Conservation (phyloP, 1,140 invertebrate genomes). For the Diachasmimorpha longicaudata region DNA sequence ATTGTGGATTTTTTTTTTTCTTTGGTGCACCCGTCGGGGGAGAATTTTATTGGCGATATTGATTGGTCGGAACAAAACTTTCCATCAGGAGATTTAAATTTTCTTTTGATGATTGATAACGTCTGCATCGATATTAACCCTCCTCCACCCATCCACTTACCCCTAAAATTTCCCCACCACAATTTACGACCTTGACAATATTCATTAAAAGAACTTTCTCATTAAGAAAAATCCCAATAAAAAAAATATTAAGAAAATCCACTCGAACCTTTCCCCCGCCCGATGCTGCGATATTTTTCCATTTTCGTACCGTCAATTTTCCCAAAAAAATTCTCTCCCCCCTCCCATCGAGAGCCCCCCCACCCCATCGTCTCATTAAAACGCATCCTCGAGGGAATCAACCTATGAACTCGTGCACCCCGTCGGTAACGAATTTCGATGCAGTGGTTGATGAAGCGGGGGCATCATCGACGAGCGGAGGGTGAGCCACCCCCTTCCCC, state of each 20-base stretch:
- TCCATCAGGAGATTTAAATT: not conserved
- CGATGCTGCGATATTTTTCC: too few relatives aligned
- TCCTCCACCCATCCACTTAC: too few relatives aligned
- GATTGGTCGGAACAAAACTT: not conserved
- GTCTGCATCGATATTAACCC: too few relatives aligned
- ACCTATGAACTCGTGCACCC: not conserved
- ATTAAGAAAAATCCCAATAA: not conserved
- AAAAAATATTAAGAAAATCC: not conserved
- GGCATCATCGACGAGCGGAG: not conserved
- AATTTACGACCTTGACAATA: too few relatives aligned
- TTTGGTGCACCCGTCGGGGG: not conserved
- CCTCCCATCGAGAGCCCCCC: too few relatives aligned
- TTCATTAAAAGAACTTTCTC: too few relatives aligned
- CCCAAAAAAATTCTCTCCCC: not conserved
- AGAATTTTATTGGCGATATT: not conserved
- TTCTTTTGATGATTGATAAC: too few relatives aligned
- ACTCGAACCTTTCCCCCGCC: too few relatives aligned
- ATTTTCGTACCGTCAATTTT: too few relatives aligned
- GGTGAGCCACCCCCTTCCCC: constrained; percentile 7
- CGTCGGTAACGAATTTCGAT: not conserved
- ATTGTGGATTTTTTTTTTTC: constrained; percentile 35
- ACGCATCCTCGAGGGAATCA: not conserved
- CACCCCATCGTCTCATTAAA: not conserved
- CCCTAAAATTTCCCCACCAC: too few relatives aligned
- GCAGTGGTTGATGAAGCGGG: constrained; percentile 1